Conservation (phyloP, 1,140 invertebrate species). For the Bilobella aurantiaca region DNA sequence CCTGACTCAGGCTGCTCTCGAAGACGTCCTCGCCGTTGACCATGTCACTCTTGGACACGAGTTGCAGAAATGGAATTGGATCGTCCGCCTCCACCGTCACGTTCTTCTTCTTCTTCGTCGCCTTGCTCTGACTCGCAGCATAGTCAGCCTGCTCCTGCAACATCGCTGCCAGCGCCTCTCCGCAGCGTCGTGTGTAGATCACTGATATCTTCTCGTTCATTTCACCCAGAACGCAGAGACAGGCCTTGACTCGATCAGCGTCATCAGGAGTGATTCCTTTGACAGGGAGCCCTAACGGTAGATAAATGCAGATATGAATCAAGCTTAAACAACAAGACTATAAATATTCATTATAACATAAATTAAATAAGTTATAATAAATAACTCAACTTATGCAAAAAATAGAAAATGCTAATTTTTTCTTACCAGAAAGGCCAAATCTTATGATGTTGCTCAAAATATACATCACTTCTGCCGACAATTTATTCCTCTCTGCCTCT, state of each 20-base stretch:
- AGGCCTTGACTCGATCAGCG: slow-evolving; percentile 76
- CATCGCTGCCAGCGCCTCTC: slow-evolving; percentile 73
- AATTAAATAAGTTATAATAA: no score
- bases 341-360: no score
- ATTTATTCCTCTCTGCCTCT: slow-evolving; percentile 46
- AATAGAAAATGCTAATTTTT: slow-evolving; percentile 9
- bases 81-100: slow-evolving; percentile 72
- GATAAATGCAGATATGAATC: no score
- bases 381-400: no score
- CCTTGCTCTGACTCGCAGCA: slow-evolving; percentile 50
- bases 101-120: slow-evolving; percentile 51
- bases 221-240: slow-evolving; percentile 68
- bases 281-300: slow-evolving; percentile 37
- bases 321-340: no score
- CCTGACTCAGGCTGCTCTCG: slow-evolving; percentile 86
- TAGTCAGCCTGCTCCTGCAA: slow-evolving; percentile 68
- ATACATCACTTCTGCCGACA: slow-evolving; percentile 76
- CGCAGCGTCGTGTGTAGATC: slow-evolving; percentile 68
- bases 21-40: slow-evolving; percentile 77
- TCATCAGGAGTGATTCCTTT: slow-evolving; percentile 90
- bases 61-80: slow-evolving; percentile 73
- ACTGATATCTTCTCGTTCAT: slow-evolving; percentile 39
- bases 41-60: slow-evolving; percentile 61
- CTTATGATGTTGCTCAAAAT: slow-evolving; percentile 78
- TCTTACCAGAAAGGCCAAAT: slow-evolving; percentile 59